Conservation (phyloP, 2,888 invertebrate genomes). For the Agriopis aurantiaria region DNA sequence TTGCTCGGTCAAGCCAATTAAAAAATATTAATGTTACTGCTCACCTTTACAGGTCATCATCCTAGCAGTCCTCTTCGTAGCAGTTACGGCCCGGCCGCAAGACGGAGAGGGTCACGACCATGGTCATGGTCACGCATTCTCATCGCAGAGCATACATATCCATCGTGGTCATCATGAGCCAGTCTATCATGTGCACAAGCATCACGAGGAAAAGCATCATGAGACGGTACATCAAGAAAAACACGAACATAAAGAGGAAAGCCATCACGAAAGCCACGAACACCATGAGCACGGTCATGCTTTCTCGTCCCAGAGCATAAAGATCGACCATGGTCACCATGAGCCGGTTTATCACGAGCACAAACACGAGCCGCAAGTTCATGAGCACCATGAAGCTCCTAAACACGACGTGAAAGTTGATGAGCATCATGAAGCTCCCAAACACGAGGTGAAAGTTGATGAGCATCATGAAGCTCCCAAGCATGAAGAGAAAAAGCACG, state of each 20-base stretch:
- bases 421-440: constrained; percentile 29
- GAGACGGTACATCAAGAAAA: constrained; percentile 36
- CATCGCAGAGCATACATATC: constrained; percentile 59
- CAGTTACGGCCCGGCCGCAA: no score
- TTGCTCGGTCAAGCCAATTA: background rate
- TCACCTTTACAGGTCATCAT: constrained; percentile 48
- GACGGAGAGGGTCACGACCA: no score
- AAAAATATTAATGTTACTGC: constrained; percentile 11
- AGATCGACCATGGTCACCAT: constrained; percentile 26
- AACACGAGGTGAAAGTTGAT: constrained; percentile 8
- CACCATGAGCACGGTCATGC: constrained; percentile 24
- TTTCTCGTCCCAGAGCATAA: constrained; percentile 34
- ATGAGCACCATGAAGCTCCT: background rate
- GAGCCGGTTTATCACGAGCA: constrained; percentile 23
- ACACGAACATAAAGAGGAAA: constrained; percentile 9
- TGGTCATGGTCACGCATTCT: constrained; percentile 57
- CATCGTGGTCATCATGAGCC: constrained; percentile 51
- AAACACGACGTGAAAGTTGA: no score
- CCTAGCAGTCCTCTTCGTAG: constrained; percentile 15
- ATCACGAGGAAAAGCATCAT: constrained; percentile 44
- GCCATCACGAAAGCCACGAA: constrained; percentile 31
- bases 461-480: constrained; percentile 30
- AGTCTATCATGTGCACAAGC: constrained; percentile 29
- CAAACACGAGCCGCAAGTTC: constrained; percentile 23
- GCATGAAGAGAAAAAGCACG: constrained; percentile 22